Evolutionary conservation across 2,797 vertebrate genomes (phyloP).

Genomic region (Poecilia picta): DNA sequence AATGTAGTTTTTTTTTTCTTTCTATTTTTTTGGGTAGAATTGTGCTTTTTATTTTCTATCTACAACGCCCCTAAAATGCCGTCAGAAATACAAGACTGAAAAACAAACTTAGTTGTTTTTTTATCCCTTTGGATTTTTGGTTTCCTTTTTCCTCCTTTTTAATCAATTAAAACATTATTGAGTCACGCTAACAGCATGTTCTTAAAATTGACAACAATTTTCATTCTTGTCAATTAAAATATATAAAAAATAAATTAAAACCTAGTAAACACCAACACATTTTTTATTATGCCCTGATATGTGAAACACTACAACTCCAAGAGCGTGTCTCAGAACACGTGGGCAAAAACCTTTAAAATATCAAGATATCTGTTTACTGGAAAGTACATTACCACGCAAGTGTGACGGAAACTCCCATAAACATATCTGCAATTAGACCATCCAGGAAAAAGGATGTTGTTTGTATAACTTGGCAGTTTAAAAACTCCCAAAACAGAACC

Average conservation of each 20-base stretch:
- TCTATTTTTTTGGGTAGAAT: no score
- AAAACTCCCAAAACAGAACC: background rate
- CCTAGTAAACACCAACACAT: background rate
- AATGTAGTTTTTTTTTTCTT: no score
- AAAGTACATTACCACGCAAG: background rate
- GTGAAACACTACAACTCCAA: background rate
- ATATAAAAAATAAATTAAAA: background rate
- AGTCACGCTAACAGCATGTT: no score
- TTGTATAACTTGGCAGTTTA: background rate
- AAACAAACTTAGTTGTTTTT: background rate
- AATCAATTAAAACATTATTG: background rate
- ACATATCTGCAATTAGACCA: background rate
- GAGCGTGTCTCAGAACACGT: background rate
- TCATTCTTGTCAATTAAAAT: no score
- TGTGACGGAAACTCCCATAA: constrained; percentile 1
- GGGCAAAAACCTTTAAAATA: background rate
- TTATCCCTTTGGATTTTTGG: background rate
- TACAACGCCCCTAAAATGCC: no score
- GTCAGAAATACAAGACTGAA: background rate
- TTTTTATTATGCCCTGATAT: background rate
- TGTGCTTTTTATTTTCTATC: no score
- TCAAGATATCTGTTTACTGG: background rate
- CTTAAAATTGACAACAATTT: no score
- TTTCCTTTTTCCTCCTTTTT: background rate
- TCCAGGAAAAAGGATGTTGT: background rate